Evolutionary conservation across 2,797 vertebrate species (phyloP), one percentile per base, ranked within the genome.

Genomic region (Falco naumanni): DNA sequence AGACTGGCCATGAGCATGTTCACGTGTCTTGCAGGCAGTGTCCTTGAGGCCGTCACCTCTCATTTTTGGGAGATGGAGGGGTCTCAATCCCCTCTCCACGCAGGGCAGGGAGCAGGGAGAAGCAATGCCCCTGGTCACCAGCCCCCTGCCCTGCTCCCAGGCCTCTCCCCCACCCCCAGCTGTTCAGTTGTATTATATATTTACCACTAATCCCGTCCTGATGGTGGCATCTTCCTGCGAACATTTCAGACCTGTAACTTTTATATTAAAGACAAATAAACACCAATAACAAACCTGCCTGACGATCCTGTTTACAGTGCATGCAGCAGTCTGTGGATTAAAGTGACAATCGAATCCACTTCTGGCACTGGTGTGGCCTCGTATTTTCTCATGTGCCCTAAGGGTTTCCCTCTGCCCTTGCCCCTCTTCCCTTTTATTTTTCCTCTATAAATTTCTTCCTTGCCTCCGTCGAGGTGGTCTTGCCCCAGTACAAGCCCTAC

Each of bases 251-350:
- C 77, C 84, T 98, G 97, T 98, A 97, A 96, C 96, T 98, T 98
- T 98, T 98, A 71, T 98, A 98, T 94, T 60, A 84, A 95, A 96
- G 93, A 85, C 91, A 65, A 98, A 98, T 97, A 98, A 98, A 97
- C 53, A 70, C 81, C 47, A 33, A 7, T 75, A 91, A 92, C 87
- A 5, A 95, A 33, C 56, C 86, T 11, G 78, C 93, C 84, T 78
- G 50, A 70, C 2, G 66, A 53, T 89, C 95, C 66, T 87, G 96
- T 95, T 97, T 87, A 64, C 74, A 31, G 95, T 93, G 94, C 97
- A 95, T 93, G 97, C 95, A 87, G 60, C 89, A 90, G 95, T 97
- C 57, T 87, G 93, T 95, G 96, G 95, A 96, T 96, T 97, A 88
- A 97, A 95, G 92, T 78, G 96, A 96, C 96, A 92, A 94, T 97